Percentiles rank a stretch among this genome's conserved stretches.
These are phyloP conservation scores for Delichon dasypus DNA, from an alignment of 2,797 vertebrate species.

Conservation along the genomic window DNA sequence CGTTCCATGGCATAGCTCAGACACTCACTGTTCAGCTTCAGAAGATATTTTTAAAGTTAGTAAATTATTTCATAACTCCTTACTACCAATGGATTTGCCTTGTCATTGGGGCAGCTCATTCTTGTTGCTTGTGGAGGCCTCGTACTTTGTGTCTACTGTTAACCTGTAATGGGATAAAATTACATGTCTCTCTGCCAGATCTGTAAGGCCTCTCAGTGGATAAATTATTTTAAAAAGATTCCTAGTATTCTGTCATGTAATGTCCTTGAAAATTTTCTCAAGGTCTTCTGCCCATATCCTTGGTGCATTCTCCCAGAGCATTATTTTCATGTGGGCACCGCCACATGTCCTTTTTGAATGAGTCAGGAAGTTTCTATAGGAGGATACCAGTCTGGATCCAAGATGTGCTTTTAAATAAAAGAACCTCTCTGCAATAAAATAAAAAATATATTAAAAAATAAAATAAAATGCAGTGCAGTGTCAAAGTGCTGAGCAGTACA, in stretches of 20 bases:
- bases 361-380: neutral
- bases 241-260: neutral
- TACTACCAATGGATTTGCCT: neutral
- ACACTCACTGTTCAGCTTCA: neutral
- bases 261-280: neutral
- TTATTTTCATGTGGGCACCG: neutral
- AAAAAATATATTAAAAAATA: neutral
- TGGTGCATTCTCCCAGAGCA: neutral
- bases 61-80: neutral
- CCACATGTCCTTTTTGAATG: neutral
- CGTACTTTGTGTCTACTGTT: neutral
- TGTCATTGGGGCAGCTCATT: neutral
- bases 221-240: neutral
- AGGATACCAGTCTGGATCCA: neutral
- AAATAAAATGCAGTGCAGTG: neutral
- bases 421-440: neutral
- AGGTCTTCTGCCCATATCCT: neutral
- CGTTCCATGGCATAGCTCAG: neutral
- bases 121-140: neutral
- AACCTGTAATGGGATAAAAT: neutral
- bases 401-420: neutral
- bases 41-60: neutral
- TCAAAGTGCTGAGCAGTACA: slow-evolving; percentile 24
- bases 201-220: neutral
- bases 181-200: neutral